A percentile compares a stretch with the other conserved stretches of the same genome.
Evolutionary conservation across 37 sponge, comb jelly and placozoan genomes (phyloP).

Genomic region (Bolinopsis microptera): DNA sequence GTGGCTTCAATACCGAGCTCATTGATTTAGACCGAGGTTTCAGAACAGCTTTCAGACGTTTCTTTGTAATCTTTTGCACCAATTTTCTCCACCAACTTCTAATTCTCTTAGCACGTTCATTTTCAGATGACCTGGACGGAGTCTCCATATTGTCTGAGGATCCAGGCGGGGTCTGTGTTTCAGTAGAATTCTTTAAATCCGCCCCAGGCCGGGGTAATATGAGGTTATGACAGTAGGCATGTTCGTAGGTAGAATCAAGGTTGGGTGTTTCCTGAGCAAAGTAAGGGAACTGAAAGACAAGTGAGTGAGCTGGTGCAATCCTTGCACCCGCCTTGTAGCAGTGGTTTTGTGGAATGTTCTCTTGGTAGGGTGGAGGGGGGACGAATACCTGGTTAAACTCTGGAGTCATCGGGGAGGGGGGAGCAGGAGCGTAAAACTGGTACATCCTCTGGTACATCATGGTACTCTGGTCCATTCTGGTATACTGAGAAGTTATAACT

Average conservation of each 20-base stretch:
- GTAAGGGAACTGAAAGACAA: background rate
- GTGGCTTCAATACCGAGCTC: background rate
- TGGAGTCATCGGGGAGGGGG: background rate
- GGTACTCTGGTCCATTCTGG: background rate
- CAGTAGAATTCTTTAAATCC: no score
- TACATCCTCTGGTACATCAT: background rate
- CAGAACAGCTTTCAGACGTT: background rate
- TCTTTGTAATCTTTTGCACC: background rate
- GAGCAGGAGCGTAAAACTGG: background rate
- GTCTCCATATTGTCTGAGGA: no score
- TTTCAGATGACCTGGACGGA: background rate
- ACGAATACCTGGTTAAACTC: background rate
- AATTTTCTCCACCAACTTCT: background rate
- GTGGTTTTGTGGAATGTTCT: constrained; percentile 9
- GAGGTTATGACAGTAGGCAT: no score
- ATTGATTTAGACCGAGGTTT: background rate
- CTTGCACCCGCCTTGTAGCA: background rate
- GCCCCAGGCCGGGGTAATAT: no score
- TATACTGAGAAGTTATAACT: no score
- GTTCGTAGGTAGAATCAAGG: no score
- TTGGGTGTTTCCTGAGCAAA: no score
- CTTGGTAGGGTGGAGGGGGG: constrained; percentile 27
- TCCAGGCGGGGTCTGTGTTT: background rate
- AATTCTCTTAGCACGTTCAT: background rate
- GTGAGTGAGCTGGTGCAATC: background rate